Evolutionary conservation across 2,888 invertebrate genomes (phyloP).

Genomic region (Cryptosula pallasiana): DNA sequence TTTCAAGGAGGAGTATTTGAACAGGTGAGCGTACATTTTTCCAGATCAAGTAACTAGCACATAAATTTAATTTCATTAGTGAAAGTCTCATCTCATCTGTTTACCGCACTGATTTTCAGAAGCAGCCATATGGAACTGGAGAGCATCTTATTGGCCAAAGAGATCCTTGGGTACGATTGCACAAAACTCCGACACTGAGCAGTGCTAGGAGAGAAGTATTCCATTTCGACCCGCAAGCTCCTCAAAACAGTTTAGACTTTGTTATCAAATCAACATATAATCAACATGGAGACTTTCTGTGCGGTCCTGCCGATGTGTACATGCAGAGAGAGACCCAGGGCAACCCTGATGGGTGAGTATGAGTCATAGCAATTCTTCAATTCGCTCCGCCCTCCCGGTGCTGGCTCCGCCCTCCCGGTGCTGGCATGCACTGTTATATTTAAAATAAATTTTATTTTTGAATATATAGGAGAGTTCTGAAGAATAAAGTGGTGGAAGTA

Average conservation of each 20-base stretch:
- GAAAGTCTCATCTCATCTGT: not conserved
- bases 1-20: conserved; percentile 30
- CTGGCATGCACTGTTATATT: no score
- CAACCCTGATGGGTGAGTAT: conserved; percentile 42
- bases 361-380: not conserved
- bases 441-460: no score
- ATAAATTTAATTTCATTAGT: not conserved
- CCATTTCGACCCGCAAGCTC: conserved; percentile 47
- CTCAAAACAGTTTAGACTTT: conserved; percentile 52
- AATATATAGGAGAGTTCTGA: conserved; percentile 49
- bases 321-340: conserved; percentile 49
- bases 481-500: conserved; percentile 43
- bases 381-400: no score
- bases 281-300: conserved; percentile 48
- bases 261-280: conserved; percentile 49
- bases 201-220: conserved; percentile 44
- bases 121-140: conserved; percentile 38
- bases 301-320: conserved; percentile 36
- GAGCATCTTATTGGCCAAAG: conserved; percentile 45
- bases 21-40: not conserved
- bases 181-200: conserved; percentile 42
- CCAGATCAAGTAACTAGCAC: not conserved
- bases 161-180: conserved; percentile 49
- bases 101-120: conserved; percentile 31
- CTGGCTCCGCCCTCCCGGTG: no score